Evolutionary conservation across 2,113 vertebrate genomes (phyloP), one percentile per base, ranked within the genome.

Genomic region (Brachypteracias leptosomus): DNA sequence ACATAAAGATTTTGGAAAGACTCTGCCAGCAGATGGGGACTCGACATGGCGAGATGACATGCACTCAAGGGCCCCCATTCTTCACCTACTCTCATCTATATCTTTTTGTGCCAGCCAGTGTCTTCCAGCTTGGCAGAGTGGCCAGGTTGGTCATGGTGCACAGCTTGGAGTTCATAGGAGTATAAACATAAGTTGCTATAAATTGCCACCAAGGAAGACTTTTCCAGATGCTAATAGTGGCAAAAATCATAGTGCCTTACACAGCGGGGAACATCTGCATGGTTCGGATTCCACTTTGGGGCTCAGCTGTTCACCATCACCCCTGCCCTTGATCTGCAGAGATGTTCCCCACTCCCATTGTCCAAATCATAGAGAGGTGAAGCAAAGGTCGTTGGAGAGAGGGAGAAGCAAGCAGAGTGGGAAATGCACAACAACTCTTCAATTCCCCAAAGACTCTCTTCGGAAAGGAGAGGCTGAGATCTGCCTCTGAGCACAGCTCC

Each of bases 321-420:
- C 14, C 38, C 26, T 47, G 63, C 6, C 14, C 11, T 82, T 2
- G 3, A 8, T 51, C 46, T 49, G 11, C 38, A 67, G 38, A 36
- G 3, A 2, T 79, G 24, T 38, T 19, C 3, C 7, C 19, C 0
- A 1, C 4, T 74, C 28, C 42, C 2, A 0, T 28, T 58, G 29
- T 38, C 62, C 42, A 49, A 47, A 61, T 36, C 22, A 24, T 18
- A 20, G 17, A 46, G 0, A 3, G 0, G 10, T 11, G 6, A 46
- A 8, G 7, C 36, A 71, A 63, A 85, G 22, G 3, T 35, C 66
- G 6, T 16, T 78, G 49, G 62, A 75, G 25, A 3, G 3, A 16
- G 19, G 13, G 20, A 49, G 25, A 85, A 68, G 20, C 14, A 85
- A 58, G 25, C 0, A 0, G 0, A 16, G 28, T 76, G n/a, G 22